These are phyloP conservation scores for Delphinus delphis DNA, from an alignment of 2,113 vertebrate genomes.

Conservation along the genomic window DNA sequence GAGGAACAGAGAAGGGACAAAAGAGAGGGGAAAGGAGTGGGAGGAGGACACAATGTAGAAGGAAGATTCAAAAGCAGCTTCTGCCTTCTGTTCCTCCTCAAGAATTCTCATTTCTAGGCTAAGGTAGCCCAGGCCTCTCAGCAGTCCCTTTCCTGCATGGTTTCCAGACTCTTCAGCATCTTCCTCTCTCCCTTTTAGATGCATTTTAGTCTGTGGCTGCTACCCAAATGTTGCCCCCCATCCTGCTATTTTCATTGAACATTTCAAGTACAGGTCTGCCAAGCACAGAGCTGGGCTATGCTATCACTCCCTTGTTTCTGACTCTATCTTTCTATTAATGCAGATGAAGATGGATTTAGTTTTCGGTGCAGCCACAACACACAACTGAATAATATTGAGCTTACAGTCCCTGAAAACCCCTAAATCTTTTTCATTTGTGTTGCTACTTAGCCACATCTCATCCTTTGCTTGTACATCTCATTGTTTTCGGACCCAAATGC, in stretches of 20 bases:
- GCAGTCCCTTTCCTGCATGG: not conserved
- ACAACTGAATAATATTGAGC: slow-evolving; percentile 37
- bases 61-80: not conserved
- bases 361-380: slow-evolving; percentile 34
- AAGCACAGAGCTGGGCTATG: not conserved
- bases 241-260: slow-evolving; percentile 42
- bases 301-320: slow-evolving; percentile 30
- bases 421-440: slow-evolving; percentile 29
- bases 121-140: not conserved
- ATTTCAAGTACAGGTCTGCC: slow-evolving; percentile 39
- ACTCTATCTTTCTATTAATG: slow-evolving; percentile 56
- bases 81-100: not conserved
- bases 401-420: not conserved
- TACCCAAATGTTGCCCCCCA: not conserved
- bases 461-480: slow-evolving; percentile 23
- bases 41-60: not conserved
- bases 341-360: slow-evolving; percentile 53
- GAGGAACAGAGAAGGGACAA: not conserved
- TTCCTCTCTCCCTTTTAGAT: not conserved
- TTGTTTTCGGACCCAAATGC: not conserved
- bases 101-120: not conserved
- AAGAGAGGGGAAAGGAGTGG: not conserved
- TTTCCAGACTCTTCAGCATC: not conserved
- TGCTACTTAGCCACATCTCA: slow-evolving; percentile 44
- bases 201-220: not conserved